Conservation (phyloP, 2,797 vertebrate genomes). For the Bovichtus diacanthus region DNA sequence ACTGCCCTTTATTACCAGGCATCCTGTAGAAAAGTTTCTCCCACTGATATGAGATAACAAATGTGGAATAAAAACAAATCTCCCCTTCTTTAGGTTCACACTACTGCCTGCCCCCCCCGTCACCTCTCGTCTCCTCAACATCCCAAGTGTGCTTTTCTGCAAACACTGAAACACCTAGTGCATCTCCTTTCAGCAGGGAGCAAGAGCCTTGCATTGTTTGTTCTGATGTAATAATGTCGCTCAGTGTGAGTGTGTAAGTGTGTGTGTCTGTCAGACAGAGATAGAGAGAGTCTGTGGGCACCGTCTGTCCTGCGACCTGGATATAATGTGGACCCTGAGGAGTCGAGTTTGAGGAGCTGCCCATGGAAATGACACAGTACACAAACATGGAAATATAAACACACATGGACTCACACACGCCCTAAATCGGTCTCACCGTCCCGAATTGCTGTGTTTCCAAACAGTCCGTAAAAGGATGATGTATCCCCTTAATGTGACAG, state of each 20-base stretch:
- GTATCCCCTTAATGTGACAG: not conserved
- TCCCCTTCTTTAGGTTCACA: slow-evolving; percentile 6
- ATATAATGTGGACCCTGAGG: slow-evolving; percentile 51
- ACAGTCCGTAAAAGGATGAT: not conserved
- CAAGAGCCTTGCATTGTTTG: slow-evolving; percentile 20
- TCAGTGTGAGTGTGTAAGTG: slow-evolving; percentile 32
- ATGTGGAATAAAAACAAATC: not conserved
- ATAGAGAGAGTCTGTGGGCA: slow-evolving; percentile 41
- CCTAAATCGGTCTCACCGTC: not conserved
- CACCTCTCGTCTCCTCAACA: slow-evolving; percentile 11
- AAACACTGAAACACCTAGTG: slow-evolving; percentile 38
- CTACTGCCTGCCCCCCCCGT: too few species aligned
- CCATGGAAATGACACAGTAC: slow-evolving; percentile 19
- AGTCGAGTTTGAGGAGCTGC: slow-evolving; percentile 39
- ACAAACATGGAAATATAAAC: slow-evolving; percentile 20
- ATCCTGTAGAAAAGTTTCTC: slow-evolving; percentile 22
- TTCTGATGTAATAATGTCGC: slow-evolving; percentile 36
- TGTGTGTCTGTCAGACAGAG: slow-evolving; percentile 14
- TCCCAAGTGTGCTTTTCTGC: slow-evolving; percentile 27
- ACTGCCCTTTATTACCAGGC: slow-evolving; percentile 23
- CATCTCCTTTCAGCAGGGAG: slow-evolving; percentile 20
- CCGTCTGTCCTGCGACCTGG: slow-evolving; percentile 61
- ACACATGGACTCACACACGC: not conserved
- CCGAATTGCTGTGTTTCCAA: not conserved
- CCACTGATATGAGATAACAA: slow-evolving; percentile 6